Percentiles rank a stretch among this genome's conserved stretches.
These are phyloP conservation scores for Bombus sibiricus DNA, from an alignment of 1,140 invertebrate genomes.

Conservation along the genomic window DNA sequence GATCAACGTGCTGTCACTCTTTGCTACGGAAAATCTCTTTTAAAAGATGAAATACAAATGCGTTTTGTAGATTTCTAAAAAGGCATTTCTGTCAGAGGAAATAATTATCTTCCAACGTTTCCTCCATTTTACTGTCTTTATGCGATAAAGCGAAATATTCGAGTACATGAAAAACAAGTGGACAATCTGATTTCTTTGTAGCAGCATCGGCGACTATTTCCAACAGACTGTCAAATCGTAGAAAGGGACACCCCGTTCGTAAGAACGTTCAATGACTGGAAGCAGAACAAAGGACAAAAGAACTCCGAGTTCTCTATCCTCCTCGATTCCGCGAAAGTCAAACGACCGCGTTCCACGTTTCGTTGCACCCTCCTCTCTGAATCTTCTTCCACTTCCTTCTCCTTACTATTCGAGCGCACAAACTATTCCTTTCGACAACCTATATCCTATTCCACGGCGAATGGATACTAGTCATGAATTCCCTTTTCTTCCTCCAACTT, in stretches of 20 bases:
- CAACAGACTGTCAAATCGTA: background rate
- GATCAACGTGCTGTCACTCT: constrained; percentile 19
- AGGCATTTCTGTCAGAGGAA: background rate
- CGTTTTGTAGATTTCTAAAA: background rate
- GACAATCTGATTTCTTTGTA: background rate
- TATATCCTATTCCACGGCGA: constrained; percentile 2
- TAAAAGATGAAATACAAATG: background rate
- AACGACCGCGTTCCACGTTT: constrained; percentile 46
- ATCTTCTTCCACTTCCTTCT: background rate
- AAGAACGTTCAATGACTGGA: constrained; percentile 38
- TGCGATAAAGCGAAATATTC: background rate
- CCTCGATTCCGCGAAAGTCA: constrained; percentile 44
- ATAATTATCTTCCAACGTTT: background rate
- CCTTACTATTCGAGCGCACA: background rate
- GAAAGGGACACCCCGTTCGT: background rate
- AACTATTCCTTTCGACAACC: constrained; percentile 2
- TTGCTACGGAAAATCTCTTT: background rate
- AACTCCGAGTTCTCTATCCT: background rate
- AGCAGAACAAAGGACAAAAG: constrained; percentile 6
- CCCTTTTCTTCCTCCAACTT: background rate
- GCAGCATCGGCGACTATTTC: background rate
- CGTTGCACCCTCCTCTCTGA: background rate
- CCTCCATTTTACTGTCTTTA: background rate
- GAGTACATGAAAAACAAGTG: no score
- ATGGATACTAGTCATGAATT: background rate